Conservation (phyloP, 64 coral and sea anemone genomes). For the Orbicella faveolata region DNA sequence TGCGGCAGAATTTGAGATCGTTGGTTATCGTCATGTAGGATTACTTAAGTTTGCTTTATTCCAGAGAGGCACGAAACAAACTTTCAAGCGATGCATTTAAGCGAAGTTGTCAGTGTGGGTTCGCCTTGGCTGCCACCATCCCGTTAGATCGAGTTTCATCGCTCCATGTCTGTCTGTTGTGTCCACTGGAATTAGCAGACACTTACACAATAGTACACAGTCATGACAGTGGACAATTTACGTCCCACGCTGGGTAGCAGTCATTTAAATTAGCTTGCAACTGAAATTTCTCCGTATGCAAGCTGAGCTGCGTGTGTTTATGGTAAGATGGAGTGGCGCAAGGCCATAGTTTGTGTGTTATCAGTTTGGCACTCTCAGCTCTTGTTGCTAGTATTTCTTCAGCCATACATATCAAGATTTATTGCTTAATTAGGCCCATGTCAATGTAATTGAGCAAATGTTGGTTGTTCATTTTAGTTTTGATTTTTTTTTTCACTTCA, state of each 20-base stretch:
- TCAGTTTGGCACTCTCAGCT: too few relatives aligned
- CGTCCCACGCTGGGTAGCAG: not conserved
- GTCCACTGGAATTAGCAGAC: not conserved
- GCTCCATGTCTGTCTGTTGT: not conserved
- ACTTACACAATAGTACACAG: not conserved
- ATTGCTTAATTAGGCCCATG: constrained; percentile 5
- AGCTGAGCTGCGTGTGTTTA: not conserved
- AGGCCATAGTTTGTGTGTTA: not conserved
- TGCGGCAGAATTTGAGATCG: not conserved
- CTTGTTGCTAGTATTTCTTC: not conserved
- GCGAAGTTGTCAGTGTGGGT: not conserved
- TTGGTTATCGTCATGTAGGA: not conserved
- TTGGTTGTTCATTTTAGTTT: constrained; percentile 7
- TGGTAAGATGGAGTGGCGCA: not conserved
- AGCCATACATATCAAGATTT: constrained; percentile 1
- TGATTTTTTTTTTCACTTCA: not conserved
- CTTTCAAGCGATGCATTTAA: not conserved
- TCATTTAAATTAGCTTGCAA: not conserved
- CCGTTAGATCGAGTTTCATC: constrained; percentile 25
- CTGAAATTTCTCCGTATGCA: not conserved
- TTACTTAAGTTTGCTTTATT: not conserved
- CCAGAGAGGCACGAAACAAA: not conserved
- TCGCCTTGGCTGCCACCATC: not conserved
- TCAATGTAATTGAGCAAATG: constrained; percentile 21
- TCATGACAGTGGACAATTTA: not conserved